Percentiles rank a stretch among this genome's conserved stretches.
Evolutionary conservation across 2,888 invertebrate genomes (phyloP).

Genomic region (Stenolophus ochropezus): DNA sequence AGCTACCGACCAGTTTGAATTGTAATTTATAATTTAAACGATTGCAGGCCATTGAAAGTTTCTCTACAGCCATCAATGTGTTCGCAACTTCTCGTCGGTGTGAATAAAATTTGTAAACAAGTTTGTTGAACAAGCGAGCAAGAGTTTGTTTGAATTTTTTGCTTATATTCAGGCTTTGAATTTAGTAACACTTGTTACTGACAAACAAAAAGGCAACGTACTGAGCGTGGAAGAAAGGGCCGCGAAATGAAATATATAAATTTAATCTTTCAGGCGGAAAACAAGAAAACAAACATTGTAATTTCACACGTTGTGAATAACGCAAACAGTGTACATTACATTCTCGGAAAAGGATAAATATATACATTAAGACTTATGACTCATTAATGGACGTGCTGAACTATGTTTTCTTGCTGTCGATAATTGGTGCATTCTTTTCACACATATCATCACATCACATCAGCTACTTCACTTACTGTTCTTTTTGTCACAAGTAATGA

Average conservation of each 20-base stretch:
- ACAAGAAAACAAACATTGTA: background rate
- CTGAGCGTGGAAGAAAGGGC: background rate
- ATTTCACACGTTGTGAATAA: background rate
- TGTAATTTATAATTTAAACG: conserved; percentile 16
- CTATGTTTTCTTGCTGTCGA: too few species aligned
- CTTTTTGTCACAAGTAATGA: too few species aligned
- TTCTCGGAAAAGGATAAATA: too few species aligned
- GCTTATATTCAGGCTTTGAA: conserved; percentile 27
- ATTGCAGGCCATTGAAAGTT: background rate
- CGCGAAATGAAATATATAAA: conserved; percentile 27
- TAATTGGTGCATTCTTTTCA: too few species aligned
- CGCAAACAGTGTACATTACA: background rate
- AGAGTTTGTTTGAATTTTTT: conserved; percentile 38
- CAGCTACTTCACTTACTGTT: too few species aligned
- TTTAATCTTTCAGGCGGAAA: conserved; percentile 3
- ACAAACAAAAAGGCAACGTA: conserved; percentile 35
- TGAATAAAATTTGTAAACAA: conserved; percentile 45
- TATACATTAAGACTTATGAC: too few species aligned
- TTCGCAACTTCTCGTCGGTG: conserved; percentile 21
- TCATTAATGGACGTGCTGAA: too few species aligned
- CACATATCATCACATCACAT: too few species aligned
- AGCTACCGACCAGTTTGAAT: too few species aligned
- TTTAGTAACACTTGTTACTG: conserved; percentile 40
- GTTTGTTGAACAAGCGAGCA: conserved; percentile 37
- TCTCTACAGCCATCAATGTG: background rate